phyloP scores from a whole-genome alignment of 2,113 vertebrate species.

The Arothron firmamentum region DNA sequence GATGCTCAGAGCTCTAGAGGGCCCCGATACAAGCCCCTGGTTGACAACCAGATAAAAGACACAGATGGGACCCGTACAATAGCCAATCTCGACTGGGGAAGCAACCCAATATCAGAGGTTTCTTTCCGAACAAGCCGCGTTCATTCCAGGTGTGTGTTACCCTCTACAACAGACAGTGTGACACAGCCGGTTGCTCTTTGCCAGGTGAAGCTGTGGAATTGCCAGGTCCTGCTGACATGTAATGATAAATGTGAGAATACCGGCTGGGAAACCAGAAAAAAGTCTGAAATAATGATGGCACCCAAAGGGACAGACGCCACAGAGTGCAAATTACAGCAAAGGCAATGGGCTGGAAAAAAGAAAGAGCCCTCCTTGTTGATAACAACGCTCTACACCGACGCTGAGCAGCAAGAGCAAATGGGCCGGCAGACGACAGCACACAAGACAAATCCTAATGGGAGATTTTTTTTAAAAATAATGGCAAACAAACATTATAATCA shows the following conservation, averaged over 20 bases:
- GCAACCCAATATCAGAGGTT: constrained; percentile 27
- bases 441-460: constrained; percentile 30
- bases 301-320: neutral
- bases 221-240: constrained; percentile 37
- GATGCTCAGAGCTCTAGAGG: constrained; percentile 16
- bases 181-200: constrained; percentile 52
- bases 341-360: constrained; percentile 55
- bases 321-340: constrained; percentile 56
- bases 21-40: constrained; percentile 26
- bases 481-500: too few relatives aligned
- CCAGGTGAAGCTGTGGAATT: constrained; percentile 53
- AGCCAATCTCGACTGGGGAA: constrained; percentile 7
- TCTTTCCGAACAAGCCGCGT: constrained; percentile 30
- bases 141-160: constrained; percentile 41
- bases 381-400: constrained; percentile 34
- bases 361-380: constrained; percentile 48
- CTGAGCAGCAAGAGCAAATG: constrained; percentile 25
- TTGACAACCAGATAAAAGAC: neutral
- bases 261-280: constrained; percentile 37
- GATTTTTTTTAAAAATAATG: neutral
- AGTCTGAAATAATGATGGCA: constrained; percentile 53
- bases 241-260: constrained; percentile 54
- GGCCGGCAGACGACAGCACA: constrained; percentile 26
- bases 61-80: constrained; percentile 31
- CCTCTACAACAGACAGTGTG: constrained; percentile 22